Conservation (phyloP, 2,888 invertebrate species). For the Nomada lathburiana region DNA sequence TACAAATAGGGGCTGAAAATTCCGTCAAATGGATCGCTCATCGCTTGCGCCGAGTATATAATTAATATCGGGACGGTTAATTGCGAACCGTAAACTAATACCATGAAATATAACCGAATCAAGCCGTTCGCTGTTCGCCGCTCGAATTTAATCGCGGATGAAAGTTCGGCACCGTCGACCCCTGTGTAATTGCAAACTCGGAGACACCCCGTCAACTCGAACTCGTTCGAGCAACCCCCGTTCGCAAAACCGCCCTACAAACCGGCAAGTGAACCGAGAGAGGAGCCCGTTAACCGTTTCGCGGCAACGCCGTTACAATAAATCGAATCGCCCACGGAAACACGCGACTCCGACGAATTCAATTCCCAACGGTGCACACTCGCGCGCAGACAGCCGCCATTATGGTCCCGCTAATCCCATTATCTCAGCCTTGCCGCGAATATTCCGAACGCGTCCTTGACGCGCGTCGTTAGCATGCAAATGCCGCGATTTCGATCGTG, state of each 20-base stretch:
- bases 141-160: too few relatives aligned
- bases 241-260: background rate
- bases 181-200: too few relatives aligned
- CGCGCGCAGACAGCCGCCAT: conserved; percentile 11
- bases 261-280: background rate
- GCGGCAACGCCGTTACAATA: conserved; percentile 31
- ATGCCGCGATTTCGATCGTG: conserved; percentile 20
- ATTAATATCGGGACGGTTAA: too few relatives aligned
- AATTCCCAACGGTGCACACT: conserved; percentile 15
- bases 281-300: background rate
- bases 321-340: conserved; percentile 19
- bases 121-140: too few relatives aligned
- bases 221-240: too few relatives aligned
- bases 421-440: conserved; percentile 36
- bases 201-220: too few relatives aligned
- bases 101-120: too few relatives aligned
- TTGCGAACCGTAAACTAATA: too few relatives aligned
- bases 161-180: too few relatives aligned
- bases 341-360: conserved; percentile 46
- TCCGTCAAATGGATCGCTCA: too few relatives aligned
- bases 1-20: too few relatives aligned
- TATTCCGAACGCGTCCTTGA: conserved; percentile 38
- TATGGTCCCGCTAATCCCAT: conserved; percentile 29
- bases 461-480: conserved; percentile 48
- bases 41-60: too few relatives aligned